A percentile compares a stretch with the other conserved stretches of the same genome.
Conservation (phyloP, 1,140 invertebrate species). For the Bacillus rossius region DNA sequence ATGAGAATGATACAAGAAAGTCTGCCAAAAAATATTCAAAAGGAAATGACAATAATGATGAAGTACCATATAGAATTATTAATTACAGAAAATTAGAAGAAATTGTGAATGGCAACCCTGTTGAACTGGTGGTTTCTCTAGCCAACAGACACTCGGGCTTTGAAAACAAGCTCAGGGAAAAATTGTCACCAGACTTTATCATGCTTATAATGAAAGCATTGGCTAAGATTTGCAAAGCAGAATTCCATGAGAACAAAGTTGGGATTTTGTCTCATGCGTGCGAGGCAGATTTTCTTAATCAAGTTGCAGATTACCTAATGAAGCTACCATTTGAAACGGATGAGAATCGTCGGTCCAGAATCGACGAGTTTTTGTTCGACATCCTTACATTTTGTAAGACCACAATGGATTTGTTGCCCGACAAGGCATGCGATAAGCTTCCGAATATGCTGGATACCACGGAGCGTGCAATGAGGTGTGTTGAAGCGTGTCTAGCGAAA, state of each 20-base stretch:
- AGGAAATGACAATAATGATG: too few relatives aligned
- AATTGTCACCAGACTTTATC: slow-evolving; percentile 19
- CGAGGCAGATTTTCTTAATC: slow-evolving; percentile 37
- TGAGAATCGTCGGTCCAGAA: neutral
- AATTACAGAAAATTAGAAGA: slow-evolving; percentile 22
- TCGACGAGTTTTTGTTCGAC: slow-evolving; percentile 1
- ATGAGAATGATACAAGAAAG: too few relatives aligned
- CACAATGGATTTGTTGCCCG: slow-evolving; percentile 1
- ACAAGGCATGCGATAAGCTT: neutral
- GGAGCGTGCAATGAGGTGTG: too few relatives aligned
- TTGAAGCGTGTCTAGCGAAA: too few relatives aligned
- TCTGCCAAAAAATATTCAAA: too few relatives aligned
- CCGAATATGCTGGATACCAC: neutral
- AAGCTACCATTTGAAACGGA: neutral
- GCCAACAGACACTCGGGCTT: slow-evolving; percentile 8
- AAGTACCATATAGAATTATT: too few relatives aligned
- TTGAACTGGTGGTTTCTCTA: slow-evolving; percentile 13
- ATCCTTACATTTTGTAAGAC: neutral
- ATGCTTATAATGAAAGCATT: slow-evolving; percentile 31
- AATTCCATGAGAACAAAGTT: slow-evolving; percentile 38
- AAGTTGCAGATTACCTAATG: slow-evolving; percentile 1
- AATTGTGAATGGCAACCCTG: slow-evolving; percentile 11
- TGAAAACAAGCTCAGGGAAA: slow-evolving; percentile 11
- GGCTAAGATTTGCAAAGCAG: slow-evolving; percentile 35
- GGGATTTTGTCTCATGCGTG: slow-evolving; percentile 38